Percentiles rank a stretch among this genome's conserved stretches.
Conservation (phyloP, 2,113 vertebrate species). For the Motacilla alba region DNA sequence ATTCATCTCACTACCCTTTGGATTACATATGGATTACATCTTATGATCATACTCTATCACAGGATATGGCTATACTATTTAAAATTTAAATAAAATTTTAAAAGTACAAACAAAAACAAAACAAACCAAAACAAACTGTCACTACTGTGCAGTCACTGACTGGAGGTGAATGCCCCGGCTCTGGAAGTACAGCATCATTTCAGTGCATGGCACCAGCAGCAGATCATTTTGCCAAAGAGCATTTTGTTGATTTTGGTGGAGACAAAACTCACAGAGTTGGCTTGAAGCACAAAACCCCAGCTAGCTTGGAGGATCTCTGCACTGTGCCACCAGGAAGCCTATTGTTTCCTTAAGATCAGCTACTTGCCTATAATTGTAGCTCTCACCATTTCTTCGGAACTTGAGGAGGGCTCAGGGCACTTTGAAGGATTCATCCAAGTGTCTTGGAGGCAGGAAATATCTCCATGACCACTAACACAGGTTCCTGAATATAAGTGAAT, state of each 20-base stretch:
- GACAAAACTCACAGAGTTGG: background rate
- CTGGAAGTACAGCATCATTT: background rate
- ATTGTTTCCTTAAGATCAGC: background rate
- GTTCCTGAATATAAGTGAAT: background rate
- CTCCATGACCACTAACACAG: background rate
- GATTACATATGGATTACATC: background rate
- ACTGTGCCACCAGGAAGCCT: background rate
- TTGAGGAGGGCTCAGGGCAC: background rate
- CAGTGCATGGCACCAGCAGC: background rate
- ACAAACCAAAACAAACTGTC: accelerated
- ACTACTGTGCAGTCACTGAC: too few species aligned
- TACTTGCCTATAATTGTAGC: background rate
- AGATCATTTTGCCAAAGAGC: background rate
- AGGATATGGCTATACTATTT: background rate
- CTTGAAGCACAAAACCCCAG: background rate
- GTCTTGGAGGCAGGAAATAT: background rate
- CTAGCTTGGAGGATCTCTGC: background rate
- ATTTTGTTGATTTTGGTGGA: background rate
- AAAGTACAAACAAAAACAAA: accelerated
- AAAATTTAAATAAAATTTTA: background rate
- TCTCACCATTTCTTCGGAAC: background rate
- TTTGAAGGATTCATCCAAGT: background rate
- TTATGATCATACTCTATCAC: background rate
- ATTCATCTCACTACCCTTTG: background rate
- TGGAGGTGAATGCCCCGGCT: background rate